A percentile compares a stretch with the other conserved stretches of the same genome.
Conservation (phyloP, 1,140 invertebrate genomes). For the Pogonognathellus flavescens region DNA sequence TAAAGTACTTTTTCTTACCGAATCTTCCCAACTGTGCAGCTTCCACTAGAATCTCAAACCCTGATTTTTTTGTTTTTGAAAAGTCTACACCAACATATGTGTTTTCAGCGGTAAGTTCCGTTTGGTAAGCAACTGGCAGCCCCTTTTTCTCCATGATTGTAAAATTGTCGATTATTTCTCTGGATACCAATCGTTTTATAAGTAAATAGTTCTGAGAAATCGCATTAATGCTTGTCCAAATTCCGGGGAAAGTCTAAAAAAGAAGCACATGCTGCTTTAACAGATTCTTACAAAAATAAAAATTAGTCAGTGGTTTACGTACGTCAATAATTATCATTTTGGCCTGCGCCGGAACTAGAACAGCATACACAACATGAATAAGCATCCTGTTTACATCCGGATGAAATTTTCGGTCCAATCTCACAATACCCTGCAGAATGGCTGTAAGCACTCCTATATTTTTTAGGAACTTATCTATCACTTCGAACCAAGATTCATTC, state of each 20-base stretch:
- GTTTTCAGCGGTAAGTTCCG: conserved; percentile 49
- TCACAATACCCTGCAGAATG: background rate
- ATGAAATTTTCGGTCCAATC: conserved; percentile 15
- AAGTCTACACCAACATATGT: conserved; percentile 33
- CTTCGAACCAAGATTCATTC: conserved; percentile 13
- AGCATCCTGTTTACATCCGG: background rate
- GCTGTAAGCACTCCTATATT: background rate
- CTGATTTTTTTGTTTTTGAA: conserved; percentile 49
- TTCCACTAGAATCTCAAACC: conserved; percentile 68
- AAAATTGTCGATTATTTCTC: conserved; percentile 58
- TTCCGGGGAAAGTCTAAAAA: conserved; percentile 57
- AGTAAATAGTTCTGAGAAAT: background rate
- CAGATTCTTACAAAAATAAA: conserved; percentile 6
- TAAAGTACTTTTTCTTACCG: conserved; percentile 52
- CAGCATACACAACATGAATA: conserved; percentile 6
- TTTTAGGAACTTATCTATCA: background rate
- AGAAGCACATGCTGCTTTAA: background rate
- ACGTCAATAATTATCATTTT: conserved; percentile 34
- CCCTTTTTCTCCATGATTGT: conserved; percentile 12
- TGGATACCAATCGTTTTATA: conserved; percentile 54
- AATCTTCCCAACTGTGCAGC: conserved; percentile 68
- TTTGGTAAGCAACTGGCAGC: conserved; percentile 45
- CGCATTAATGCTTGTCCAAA: conserved; percentile 38
- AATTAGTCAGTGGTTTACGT: background rate
- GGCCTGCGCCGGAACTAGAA: background rate